Evolutionary conservation across 2,113 vertebrate species (phyloP), one percentile per base, ranked within the genome.

Genomic region (Galbula dea): DNA sequence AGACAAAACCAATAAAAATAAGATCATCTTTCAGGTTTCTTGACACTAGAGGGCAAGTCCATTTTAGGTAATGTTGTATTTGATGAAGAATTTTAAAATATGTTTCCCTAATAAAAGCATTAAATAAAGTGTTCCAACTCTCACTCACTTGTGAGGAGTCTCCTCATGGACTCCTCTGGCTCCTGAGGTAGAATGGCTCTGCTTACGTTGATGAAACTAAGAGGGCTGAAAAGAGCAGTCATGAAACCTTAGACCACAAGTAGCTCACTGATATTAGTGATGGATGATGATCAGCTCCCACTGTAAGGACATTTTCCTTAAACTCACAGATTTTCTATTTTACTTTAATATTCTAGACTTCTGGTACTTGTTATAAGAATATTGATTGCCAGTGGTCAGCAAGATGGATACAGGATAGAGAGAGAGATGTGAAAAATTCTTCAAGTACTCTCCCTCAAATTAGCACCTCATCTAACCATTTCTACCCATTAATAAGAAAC

Each of bases 1-100:
- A 82, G 17, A 69, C 21, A 90, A 63, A 88, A 85, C 19, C 0
- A 0, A 69, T 37, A 89, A 61, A 88, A 88, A 21, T 26, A 23
- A 89, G 55, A 88, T 89, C 13, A 89, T 84, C 78, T 91, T 88
- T 91, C 75, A 83, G 79, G 57, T 89, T 91, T 96, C 46, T 82
- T 88, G 84, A 96, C 93, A 92, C 91, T 94, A 94, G 94, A 95
- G 89, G 95, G 93, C 94, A 96, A 95, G 61, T 81, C 88, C 93
- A 86, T 92, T 94, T 91, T 91, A 94, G 69, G 61, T 89, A 94
- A 94, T 0, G 0, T 11, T 46, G 2, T 7, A 3, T 16, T 55
- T 63, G 43, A 71, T 69, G 63, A 66, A 83, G 52, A 79, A 43
- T 11, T 36, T 41, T 59, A 59, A 92, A 71, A 89, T 62, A 62